Evolutionary conservation across 2,888 invertebrate genomes (phyloP), one percentile per base, ranked within the genome.

Genomic region (Ichneumon xanthorius): DNA sequence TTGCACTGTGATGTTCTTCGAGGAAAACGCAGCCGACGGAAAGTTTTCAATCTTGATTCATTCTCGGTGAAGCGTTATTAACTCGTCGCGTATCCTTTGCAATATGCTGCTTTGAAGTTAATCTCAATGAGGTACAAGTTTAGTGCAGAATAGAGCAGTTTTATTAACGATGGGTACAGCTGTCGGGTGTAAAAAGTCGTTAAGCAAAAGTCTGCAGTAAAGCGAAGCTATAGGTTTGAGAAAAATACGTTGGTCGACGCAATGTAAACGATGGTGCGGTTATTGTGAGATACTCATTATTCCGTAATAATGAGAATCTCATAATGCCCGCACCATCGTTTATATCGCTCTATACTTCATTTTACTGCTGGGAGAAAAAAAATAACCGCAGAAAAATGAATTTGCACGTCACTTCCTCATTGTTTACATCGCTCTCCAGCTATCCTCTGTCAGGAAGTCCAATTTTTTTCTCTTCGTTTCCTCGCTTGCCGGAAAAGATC

Each of bases 11-110:
- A 22, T 19, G 22, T 55, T 55, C 22, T 9, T 7, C 7, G 11
- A 55, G 19, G 55, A 55, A 55, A 55, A 11, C 14, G 63, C 16
- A n/a, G 9, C 7, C n/a, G 37, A 37, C n/a, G 4, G 7, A 63
- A 63, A 63, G n/a, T 37, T 63, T 63, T 16, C 37, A 63, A 63
- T 63, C n/a, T 63, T n/a, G 33, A 37, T 16, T 33, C 33, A 33
- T 37, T 63, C 63, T 16, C 63, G 14, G 7, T 30, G 22, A 63
- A 63, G 6, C 63, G 33, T 63, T 63, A 63, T 63, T 63, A 26
- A 63, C 5, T 26, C 63, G 26, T 6, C 63, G 33, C 14, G 26
- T 33, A 63, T 63, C 26, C 33, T 33, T 63, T 63, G 22, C 30
- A 63, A 7, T 37, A 7, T 63, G n/a, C 16, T 5, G 37, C 33